phyloP scores from a whole-genome alignment of 1,140 invertebrate species.

The Drosophila watanabei region DNA sequence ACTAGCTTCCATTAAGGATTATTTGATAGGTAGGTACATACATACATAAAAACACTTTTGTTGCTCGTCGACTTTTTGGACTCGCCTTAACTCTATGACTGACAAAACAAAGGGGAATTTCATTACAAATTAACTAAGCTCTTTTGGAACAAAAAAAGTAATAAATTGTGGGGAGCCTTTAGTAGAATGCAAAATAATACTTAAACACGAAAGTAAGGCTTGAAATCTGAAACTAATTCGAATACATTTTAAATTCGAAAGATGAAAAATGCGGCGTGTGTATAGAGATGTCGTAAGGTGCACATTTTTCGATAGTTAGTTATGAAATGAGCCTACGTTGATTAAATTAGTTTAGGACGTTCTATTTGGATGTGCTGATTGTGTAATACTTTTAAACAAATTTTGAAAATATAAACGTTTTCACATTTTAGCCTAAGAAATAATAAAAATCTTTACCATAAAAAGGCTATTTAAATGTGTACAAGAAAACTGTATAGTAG shows the following conservation, averaged over 20 bases:
- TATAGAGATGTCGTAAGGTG: conserved; percentile 26
- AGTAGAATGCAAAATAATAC: conserved; percentile 55
- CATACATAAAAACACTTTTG: conserved; percentile 53
- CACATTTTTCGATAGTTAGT: conserved; percentile 8
- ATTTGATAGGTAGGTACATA: conserved; percentile 42
- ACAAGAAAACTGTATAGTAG: conserved; percentile 3
- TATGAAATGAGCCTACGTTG: conserved; percentile 13
- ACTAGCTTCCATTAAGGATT: conserved; percentile 48
- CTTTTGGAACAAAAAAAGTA: conserved; percentile 11
- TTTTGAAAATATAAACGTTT: not conserved
- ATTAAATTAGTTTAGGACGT: conserved; percentile 17
- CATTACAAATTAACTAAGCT: conserved; percentile 24
- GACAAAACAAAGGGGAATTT: conserved; percentile 18
- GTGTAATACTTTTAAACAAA: conserved; percentile 45
- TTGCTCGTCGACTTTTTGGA: not conserved
- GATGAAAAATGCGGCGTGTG: conserved; percentile 5
- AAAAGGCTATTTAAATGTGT: not conserved
- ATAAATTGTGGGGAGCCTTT: not conserved
- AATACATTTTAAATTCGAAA: conserved; percentile 69
- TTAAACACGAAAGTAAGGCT: conserved; percentile 46
- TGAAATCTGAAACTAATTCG: conserved; percentile 46
- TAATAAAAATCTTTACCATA: conserved; percentile 15
- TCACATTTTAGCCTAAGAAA: conserved; percentile 11
- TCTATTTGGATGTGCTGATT: conserved; percentile 24
- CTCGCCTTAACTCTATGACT: not conserved